Conservation (phyloP, 1,140 invertebrate species). For the Spodoptera litura region DNA sequence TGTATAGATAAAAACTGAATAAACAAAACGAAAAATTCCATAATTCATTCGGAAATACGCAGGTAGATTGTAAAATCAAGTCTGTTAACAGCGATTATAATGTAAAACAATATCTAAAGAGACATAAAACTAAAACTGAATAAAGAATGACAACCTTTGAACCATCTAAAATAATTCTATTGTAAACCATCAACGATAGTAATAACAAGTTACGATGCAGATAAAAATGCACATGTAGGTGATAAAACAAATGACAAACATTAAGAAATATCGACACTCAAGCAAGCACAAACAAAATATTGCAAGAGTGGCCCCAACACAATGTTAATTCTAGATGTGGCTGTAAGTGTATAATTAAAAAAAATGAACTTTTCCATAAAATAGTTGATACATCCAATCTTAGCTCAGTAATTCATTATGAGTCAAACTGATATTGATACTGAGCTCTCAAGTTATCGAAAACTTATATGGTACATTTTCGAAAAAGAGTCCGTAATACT, state of each 20-base stretch:
- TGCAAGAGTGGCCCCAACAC: conserved; percentile 35
- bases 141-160: conserved; percentile 13
- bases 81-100: background rate
- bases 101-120: background rate
- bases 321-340: conserved; percentile 16
- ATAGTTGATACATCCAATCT: too few species aligned
- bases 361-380: background rate
- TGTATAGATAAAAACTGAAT: background rate
- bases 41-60: too few species aligned
- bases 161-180: conserved; percentile 9
- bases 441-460: too few species aligned
- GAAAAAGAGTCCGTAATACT: too few species aligned
- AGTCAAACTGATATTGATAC: too few species aligned
- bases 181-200: conserved; percentile 6
- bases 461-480: too few species aligned
- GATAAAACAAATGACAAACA: conserved; percentile 48
- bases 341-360: background rate
- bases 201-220: conserved; percentile 33
- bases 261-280: conserved; percentile 49
- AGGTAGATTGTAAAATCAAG: too few species aligned
- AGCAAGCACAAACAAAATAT: conserved; percentile 35
- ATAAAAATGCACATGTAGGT: conserved; percentile 37
- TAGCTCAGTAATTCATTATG: too few species aligned
- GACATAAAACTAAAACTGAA: conserved; percentile 16
- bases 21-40: too few species aligned